Percentiles rank a stretch among this genome's conserved stretches.
These are phyloP conservation scores for Danio kyathit DNA, from an alignment of 2,797 vertebrate species.

Conservation along the genomic window DNA sequence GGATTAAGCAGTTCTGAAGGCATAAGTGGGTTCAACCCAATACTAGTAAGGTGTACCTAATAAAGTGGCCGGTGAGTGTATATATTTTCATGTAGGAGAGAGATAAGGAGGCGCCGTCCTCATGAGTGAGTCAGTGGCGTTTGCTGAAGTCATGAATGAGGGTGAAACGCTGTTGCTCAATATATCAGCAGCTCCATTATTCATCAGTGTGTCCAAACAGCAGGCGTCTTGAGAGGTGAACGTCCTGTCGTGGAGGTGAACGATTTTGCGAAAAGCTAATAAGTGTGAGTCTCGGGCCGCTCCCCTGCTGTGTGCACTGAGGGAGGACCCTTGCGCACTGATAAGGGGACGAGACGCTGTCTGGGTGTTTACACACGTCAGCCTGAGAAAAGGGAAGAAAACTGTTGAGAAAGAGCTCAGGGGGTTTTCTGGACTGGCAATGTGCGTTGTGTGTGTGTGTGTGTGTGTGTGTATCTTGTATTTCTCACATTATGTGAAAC, in stretches of 20 bases:
- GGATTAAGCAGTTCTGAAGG: too few species aligned
- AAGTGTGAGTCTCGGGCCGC: constrained; percentile 69
- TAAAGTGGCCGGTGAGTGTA: too few species aligned
- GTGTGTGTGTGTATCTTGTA: too few species aligned
- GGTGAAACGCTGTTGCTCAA: constrained; percentile 54
- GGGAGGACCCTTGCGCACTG: constrained; percentile 69
- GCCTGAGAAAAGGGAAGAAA: constrained; percentile 4
- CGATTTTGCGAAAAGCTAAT: constrained; percentile 74
- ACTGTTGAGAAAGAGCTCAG: constrained; percentile 14
- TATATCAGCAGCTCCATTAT: constrained; percentile 57
- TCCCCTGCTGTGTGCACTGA: constrained; percentile 75
- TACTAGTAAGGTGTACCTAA: too few species aligned
- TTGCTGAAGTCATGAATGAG: constrained; percentile 20
- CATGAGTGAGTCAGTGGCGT: constrained; percentile 34
- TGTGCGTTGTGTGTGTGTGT: too few species aligned
- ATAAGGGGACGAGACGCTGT: constrained; percentile 50
- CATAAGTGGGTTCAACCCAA: too few species aligned
- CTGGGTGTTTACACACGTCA: constrained; percentile 11
- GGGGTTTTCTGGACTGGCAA: neutral
- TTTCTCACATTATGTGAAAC: too few species aligned
- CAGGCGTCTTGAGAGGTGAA: constrained; percentile 53
- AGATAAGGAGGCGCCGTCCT: constrained; percentile 5
- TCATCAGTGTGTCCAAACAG: constrained; percentile 65
- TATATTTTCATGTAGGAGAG: neutral
- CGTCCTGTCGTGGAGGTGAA: constrained; percentile 61